Evolutionary conservation across 1,140 invertebrate genomes (phyloP).

Genomic region (Capitella teleta): DNA sequence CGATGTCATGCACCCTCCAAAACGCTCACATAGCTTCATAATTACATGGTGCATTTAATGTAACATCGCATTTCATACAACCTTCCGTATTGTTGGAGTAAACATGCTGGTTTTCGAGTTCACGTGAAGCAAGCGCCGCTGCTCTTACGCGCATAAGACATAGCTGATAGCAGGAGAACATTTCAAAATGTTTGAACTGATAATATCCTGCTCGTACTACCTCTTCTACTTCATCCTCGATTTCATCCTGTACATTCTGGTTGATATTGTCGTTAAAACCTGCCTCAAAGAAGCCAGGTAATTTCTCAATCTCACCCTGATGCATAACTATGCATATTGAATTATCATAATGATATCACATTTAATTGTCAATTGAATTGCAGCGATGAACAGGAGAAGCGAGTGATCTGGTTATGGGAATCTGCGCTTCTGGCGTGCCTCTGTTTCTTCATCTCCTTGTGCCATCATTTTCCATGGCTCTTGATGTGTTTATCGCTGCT

Average conservation of each 20-base stretch:
- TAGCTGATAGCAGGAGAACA: too few species aligned
- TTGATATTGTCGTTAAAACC: constrained; percentile 25
- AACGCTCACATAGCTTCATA: too few species aligned
- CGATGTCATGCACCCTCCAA: too few species aligned
- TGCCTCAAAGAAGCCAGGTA: constrained; percentile 24
- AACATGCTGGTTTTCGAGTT: too few species aligned
- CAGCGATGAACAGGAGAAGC: constrained; percentile 29
- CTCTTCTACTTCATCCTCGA: constrained; percentile 22
- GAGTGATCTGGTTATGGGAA: constrained; percentile 33
- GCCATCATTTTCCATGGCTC: constrained; percentile 29
- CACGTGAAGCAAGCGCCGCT: too few species aligned
- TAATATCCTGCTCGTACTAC: constrained; percentile 15
- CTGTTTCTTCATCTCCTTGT: constrained; percentile 21
- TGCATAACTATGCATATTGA: background rate
- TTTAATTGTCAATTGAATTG: background rate
- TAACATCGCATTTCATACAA: too few species aligned
- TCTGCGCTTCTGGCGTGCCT: constrained; percentile 20
- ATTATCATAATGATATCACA: background rate
- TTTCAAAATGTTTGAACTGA: too few species aligned
- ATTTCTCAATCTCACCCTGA: constrained; percentile 1
- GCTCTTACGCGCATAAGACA: too few species aligned
- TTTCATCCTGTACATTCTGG: constrained; percentile 26
- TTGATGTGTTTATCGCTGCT: constrained; percentile 20
- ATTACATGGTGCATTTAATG: too few species aligned
- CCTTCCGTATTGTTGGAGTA: too few species aligned